These are phyloP conservation scores for Girardinichthys multiradiatus DNA, from an alignment of 2,113 vertebrate species.

Conservation along the genomic window DNA sequence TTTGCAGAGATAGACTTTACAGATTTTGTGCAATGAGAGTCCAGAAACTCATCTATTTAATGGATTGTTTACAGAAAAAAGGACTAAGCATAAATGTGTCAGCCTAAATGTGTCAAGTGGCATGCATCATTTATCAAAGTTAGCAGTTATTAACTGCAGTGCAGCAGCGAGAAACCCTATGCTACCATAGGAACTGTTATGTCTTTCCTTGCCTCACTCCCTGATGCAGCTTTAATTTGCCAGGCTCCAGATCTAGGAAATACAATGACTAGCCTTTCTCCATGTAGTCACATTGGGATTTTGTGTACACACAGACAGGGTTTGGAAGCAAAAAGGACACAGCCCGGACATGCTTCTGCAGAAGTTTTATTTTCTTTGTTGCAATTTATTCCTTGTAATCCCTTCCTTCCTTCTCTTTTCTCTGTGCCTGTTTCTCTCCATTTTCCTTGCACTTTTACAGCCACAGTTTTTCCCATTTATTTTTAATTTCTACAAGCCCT, in stretches of 20 bases:
- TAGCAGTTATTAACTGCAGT: conserved; percentile 45
- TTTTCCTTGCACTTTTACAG: conserved; percentile 46
- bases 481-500: conserved; percentile 26
- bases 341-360: conserved; percentile 67
- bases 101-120: conserved; percentile 47
- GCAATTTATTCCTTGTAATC: conserved; percentile 65
- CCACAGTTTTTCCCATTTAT: conserved; percentile 29
- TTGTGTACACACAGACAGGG: conserved; percentile 63
- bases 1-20: background rate
- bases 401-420: conserved; percentile 49
- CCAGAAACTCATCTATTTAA: conserved; percentile 4
- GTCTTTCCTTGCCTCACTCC: conserved; percentile 43
- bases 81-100: conserved; percentile 14
- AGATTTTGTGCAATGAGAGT: background rate
- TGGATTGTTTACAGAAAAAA: conserved; percentile 10
- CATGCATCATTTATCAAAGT: conserved; percentile 37
- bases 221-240: conserved; percentile 71
- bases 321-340: conserved; percentile 48
- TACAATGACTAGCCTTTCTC: conserved; percentile 60
- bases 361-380: conserved; percentile 67
- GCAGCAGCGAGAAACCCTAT: conserved; percentile 31
- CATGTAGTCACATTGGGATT: conserved; percentile 74
- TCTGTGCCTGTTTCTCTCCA: conserved; percentile 24
- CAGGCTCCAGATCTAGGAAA: conserved; percentile 68
- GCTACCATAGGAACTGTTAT: conserved; percentile 58